phyloP scores from a whole-genome alignment of 2,797 vertebrate species.

The Poeciliopsis presidionis region DNA sequence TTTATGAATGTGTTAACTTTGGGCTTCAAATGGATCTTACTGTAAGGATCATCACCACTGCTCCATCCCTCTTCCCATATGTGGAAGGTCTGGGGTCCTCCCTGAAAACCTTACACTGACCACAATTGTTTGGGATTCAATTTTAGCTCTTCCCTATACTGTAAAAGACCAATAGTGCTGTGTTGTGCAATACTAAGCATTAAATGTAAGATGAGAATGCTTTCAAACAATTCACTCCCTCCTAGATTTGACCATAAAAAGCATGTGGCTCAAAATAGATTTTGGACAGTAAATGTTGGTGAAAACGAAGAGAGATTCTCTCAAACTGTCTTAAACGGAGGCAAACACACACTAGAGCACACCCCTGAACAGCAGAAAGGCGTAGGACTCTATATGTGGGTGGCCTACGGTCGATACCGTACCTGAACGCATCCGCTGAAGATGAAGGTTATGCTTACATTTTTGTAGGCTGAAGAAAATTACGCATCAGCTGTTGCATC shows the following conservation, averaged over 20 bases:
- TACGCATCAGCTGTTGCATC: neutral
- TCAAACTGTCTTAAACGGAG: neutral
- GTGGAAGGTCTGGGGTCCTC: neutral
- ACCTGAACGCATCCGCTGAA: neutral
- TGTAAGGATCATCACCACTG: conserved; percentile 4
- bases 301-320: neutral
- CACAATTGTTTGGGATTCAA: conserved; percentile 7
- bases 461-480: neutral
- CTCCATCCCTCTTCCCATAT: conserved; percentile 10
- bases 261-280: conserved; percentile 1
- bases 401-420: neutral
- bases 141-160: conserved; percentile 3
- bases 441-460: neutral
- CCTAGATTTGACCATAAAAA: conserved; percentile 7
- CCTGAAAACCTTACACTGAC: neutral
- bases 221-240: conserved; percentile 12
- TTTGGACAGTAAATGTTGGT: conserved; percentile 4
- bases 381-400: conserved; percentile 1
- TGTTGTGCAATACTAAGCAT: conserved; percentile 9
- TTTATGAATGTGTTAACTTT: conserved; percentile 3
- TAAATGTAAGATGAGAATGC: conserved; percentile 12
- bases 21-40: conserved; percentile 6
- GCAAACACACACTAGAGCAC: neutral
- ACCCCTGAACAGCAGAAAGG: neutral
- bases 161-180: conserved; percentile 8